Evolutionary conservation across 2,113 vertebrate species (phyloP), one percentile per base, ranked within the genome.

Genomic region (Penelope pileata): DNA sequence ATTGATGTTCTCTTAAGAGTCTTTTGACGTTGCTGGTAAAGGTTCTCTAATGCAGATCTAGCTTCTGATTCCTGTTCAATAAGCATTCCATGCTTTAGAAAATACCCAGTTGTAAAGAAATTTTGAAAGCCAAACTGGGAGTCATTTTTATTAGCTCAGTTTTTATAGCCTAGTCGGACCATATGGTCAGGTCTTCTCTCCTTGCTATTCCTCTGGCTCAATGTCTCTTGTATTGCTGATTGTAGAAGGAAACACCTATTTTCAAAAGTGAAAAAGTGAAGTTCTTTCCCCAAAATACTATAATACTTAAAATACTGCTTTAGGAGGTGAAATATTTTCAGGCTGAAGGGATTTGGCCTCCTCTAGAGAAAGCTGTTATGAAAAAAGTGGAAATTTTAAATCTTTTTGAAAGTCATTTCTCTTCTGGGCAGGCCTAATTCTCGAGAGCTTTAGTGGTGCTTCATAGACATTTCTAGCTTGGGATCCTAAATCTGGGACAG

Each of bases 191-290:
- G 21, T 38, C 16, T 78, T 74, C 30, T 27, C 4, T 50, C 22
- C 13, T 53, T 62, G 22, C 36, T 87, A 7, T 34, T 11, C 50
- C 21, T 74, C 45, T 74, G n/a, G 17, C 12, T 88, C 62, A 45
- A 1, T 24, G 13, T 36, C 8, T 80, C 14, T 56, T 45, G 3
- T 68, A 30, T 53, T 0, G 0, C 17, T 48, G 23, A 5, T 45
- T 62, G 58, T 12, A 66, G 9, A 88, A 4, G 9, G 26, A 53
- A 87, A 82, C 4, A 45, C 5, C 22, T 9, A 3, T n/a, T 81
- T 73, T 63, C 42, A 34, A 43, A 84, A 45, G 17, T 2, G 27
- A 15, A 60, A 68, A 45, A 45, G 6, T 26, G 48, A 70, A 48
- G 5, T 21, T 73, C 2, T 23, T 43, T 64, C 14, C 59, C 40